Evolutionary conservation across 2,888 invertebrate genomes (phyloP).

Genomic region (Athetis lepigone): DNA sequence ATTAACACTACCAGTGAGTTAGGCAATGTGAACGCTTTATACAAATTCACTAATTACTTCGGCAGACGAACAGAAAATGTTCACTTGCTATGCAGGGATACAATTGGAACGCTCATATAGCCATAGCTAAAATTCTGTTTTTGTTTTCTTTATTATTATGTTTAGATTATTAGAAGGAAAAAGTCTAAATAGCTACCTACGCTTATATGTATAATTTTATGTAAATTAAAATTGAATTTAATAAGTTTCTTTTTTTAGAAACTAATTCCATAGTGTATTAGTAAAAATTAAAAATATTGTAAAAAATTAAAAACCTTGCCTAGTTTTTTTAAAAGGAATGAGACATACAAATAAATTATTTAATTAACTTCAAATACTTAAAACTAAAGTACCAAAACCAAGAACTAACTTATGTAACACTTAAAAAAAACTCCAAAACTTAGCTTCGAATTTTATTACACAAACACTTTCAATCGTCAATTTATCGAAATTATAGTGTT

Average conservation of each 20-base stretch:
- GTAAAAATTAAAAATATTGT: no score
- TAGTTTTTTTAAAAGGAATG: no score
- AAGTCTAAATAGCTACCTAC: no score
- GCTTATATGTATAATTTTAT: no score
- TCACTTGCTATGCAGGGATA: conserved; percentile 38
- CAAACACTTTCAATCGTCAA: conserved; percentile 46
- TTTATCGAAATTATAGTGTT: conserved; percentile 57
- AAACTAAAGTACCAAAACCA: background rate
- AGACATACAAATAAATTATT: background rate
- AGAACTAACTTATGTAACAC: background rate
- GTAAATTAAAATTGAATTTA: no score
- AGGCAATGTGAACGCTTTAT: conserved; percentile 50
- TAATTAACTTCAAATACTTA: background rate
- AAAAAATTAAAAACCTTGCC: no score
- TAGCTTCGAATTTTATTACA: conserved; percentile 39
- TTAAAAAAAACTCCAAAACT: conserved; percentile 16
- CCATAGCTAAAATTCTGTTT: background rate
- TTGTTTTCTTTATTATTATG: background rate
- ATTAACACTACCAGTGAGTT: conserved; percentile 43
- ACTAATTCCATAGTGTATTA: no score
- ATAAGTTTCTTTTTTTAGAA: no score
- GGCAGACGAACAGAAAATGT: conserved; percentile 49
- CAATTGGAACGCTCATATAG: conserved; percentile 18
- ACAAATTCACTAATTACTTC: conserved; percentile 54
- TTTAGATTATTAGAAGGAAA: no score